Percentiles rank a stretch among this genome's conserved stretches.
Conservation (phyloP, 2,113 vertebrate species). For the Brachionichthys hirsutus region DNA sequence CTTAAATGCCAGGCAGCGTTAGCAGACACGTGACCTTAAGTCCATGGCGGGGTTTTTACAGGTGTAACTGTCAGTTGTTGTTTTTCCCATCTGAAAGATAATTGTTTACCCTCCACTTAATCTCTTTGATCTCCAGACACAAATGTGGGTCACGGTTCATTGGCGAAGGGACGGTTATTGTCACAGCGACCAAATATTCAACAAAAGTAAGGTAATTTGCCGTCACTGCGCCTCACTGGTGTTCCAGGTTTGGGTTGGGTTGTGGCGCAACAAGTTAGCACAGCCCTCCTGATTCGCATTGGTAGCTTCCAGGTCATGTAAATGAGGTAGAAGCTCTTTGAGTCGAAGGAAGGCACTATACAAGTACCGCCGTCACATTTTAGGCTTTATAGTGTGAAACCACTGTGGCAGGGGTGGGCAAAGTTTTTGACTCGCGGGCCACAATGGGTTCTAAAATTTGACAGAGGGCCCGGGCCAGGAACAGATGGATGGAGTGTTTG, state of each 20-base stretch:
- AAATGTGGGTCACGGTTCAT: conserved; percentile 27
- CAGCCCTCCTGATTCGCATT: too few species aligned
- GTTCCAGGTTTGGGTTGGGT: not conserved
- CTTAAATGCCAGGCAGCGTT: not conserved
- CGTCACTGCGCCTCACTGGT: not conserved
- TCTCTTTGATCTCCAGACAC: conserved; percentile 19
- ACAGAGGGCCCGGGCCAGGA: too few species aligned
- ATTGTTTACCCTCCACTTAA: conserved; percentile 22
- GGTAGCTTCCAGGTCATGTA: too few species aligned
- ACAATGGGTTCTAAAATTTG: too few species aligned
- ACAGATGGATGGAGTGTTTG: too few species aligned
- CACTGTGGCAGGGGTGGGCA: conserved; percentile 4
- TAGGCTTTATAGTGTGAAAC: not conserved
- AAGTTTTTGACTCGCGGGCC: too few species aligned
- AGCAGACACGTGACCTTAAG: not conserved
- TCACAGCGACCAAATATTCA: not conserved
- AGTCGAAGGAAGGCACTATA: too few species aligned
- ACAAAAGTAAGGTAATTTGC: not conserved
- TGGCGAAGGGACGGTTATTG: not conserved
- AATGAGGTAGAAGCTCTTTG: not conserved
- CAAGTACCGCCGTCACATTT: too few species aligned
- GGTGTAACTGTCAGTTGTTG: conserved; percentile 14
- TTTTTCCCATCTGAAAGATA: conserved; percentile 21
- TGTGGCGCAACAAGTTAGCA: too few species aligned
- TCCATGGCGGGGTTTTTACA: conserved; percentile 10